A percentile compares a stretch with the other conserved stretches of the same genome.
Evolutionary conservation across 2,888 invertebrate species (phyloP).

Genomic region (Eupithecia subfuscata): DNA sequence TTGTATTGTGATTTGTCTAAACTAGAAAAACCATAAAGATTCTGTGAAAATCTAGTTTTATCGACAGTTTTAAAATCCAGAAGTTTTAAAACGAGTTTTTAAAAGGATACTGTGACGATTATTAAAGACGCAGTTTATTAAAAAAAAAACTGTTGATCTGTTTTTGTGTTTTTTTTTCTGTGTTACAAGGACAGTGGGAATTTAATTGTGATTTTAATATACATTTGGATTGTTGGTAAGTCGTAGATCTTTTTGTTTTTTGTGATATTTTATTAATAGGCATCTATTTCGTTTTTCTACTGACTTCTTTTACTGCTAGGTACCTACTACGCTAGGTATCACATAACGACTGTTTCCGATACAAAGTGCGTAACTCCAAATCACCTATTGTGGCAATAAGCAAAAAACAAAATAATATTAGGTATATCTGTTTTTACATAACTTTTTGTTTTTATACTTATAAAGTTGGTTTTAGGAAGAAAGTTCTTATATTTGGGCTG

Average conservation of each 20-base stretch:
- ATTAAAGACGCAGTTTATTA: background rate
- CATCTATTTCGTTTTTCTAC: background rate
- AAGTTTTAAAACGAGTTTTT: background rate
- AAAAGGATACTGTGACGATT: background rate
- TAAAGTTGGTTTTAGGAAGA: too few species aligned
- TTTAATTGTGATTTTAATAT: slow-evolving; percentile 30
- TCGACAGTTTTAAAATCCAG: background rate
- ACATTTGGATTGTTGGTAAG: slow-evolving; percentile 22
- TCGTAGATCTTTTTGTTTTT: slow-evolving; percentile 7
- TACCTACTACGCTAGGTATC: too few species aligned
- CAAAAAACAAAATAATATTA: too few species aligned
- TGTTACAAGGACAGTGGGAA: slow-evolving; percentile 21
- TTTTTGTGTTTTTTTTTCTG: slow-evolving; percentile 13
- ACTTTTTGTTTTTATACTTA: too few species aligned
- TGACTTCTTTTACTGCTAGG: background rate
- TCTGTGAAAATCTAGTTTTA: background rate
- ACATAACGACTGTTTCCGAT: too few species aligned
- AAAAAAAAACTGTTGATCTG: background rate
- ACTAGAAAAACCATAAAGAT: background rate
- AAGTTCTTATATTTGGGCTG: too few species aligned
- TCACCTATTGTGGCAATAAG: too few species aligned
- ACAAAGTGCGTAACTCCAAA: too few species aligned
- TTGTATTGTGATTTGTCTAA: background rate
- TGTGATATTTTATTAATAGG: background rate
- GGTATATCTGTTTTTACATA: too few species aligned